Percentiles rank a stretch among this genome's conserved stretches.
Conservation (phyloP, 1,140 invertebrate genomes). For the Drosophila lacertosa region DNA sequence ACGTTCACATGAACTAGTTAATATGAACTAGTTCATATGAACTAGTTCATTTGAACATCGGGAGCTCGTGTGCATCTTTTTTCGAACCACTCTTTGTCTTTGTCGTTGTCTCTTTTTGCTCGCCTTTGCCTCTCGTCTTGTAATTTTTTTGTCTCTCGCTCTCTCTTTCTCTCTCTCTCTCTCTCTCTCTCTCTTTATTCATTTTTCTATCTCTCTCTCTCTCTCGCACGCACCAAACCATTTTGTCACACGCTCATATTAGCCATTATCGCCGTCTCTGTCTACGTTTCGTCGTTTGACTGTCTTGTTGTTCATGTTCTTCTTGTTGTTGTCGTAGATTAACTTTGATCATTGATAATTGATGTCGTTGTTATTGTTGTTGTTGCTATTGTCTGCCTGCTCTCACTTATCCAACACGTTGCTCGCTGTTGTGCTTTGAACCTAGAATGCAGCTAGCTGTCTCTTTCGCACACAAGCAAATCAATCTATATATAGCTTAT, state of each 20-base stretch:
- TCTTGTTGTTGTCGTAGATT: slow-evolving; percentile 32
- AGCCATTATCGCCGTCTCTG: slow-evolving; percentile 9
- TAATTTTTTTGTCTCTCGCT: slow-evolving; percentile 3
- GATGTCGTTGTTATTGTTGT: slow-evolving; percentile 2
- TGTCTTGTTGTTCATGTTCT: neutral
- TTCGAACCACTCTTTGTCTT: neutral
- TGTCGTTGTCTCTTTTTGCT: slow-evolving; percentile 12
- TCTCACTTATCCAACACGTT: neutral
- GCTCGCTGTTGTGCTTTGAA: slow-evolving; percentile 3
- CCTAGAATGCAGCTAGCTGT: neutral
- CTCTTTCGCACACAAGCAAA: too few species aligned
- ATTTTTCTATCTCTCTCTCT: too few species aligned
- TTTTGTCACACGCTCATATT: neutral
- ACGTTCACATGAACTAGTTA: too few species aligned
- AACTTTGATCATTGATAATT: slow-evolving; percentile 19
- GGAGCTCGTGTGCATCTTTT: neutral
- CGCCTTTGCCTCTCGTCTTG: neutral
- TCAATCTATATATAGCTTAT: too few species aligned
- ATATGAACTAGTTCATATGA: neutral
- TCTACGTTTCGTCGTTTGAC: slow-evolving; percentile 5
- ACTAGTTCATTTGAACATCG: neutral
- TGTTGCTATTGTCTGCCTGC: slow-evolving; percentile 15
- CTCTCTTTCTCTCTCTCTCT: slow-evolving; percentile 7
- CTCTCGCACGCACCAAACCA: slow-evolving; percentile 3
- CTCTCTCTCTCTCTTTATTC: neutral